Evolutionary conservation across 2,888 invertebrate genomes (phyloP), one percentile per base, ranked within the genome.

Genomic region (Habrosyne pyritoides): DNA sequence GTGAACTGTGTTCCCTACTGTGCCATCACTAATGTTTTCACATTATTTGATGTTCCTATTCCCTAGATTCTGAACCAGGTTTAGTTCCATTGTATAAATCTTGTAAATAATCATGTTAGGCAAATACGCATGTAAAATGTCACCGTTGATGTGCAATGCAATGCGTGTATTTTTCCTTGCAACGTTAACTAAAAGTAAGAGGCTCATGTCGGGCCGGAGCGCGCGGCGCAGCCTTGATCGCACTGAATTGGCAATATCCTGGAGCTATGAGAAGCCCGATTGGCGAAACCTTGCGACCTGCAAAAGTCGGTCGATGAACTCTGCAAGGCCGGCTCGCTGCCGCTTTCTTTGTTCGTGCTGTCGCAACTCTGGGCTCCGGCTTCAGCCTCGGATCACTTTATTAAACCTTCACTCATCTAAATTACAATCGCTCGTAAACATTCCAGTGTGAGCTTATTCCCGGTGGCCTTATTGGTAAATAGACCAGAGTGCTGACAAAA

Each of bases 261-360:
- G 90, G 91, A 90, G 90, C 84, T 75, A 81, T 81, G 88, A 88
- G 90, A 89, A 89, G 89, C 87, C 87, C 86, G 91, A 86, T 86
- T 91, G 91, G 91, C 89, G 89, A 91, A 92, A 92, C 91, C 91
- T 92, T 91, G 91, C 87, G 89, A 89, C 89, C 89, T 81, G 91
- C 91, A 86, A 87, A 92, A 91, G 81, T 90, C 91, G 91, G 91
- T 86, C 92, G 87, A 89, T 86, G 91, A 91, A 91, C 92, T 85
- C 85, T 67, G 77, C 89, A 91, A 91, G 92, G 91, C 90, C 89
- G 83, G 73, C 73, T 77, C 78, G 86, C 79, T 84, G 81, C 81
- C 84, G 90, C 92, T 91, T 92, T 92, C 92, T 92, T 92, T 91
- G 91, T 91, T 89, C 84, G 81, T 73, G 75, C 82, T 90, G 89